phyloP scores from a whole-genome alignment of 2,888 invertebrate species.

The Mantis religiosa region DNA sequence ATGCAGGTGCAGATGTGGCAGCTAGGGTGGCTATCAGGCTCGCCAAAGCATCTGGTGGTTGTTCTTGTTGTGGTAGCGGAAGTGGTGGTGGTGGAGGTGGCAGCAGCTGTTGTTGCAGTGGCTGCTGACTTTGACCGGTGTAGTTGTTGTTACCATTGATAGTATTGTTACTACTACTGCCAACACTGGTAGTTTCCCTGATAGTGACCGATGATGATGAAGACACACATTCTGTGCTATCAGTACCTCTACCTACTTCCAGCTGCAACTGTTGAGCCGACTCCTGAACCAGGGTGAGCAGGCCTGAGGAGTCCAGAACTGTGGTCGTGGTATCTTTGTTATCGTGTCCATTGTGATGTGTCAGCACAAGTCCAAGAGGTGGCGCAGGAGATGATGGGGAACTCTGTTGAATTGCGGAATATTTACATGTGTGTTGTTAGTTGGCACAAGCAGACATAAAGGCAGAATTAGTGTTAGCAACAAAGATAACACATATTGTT shows the following conservation, averaged over 20 bases:
- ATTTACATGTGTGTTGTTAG: neutral
- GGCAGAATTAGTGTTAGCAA: neutral
- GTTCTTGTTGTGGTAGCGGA: constrained; percentile 14
- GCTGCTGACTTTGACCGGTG: neutral
- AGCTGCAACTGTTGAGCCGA: neutral
- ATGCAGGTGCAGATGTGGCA: constrained; percentile 23
- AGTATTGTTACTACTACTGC: neutral
- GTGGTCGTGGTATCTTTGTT: neutral
- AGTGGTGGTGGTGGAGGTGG: constrained; percentile 33
- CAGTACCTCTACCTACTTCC: constrained; percentile 27
- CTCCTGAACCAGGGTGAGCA: constrained; percentile 30
- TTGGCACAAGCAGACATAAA: neutral
- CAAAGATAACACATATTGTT: neutral
- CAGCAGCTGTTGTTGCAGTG: constrained; percentile 17
- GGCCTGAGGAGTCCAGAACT: constrained; percentile 23
- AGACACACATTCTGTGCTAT: neutral
- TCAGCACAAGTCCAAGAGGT: constrained; percentile 38
- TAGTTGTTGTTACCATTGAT: constrained; percentile 18
- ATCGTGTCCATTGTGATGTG: constrained; percentile 20
- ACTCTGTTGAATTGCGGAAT: constrained; percentile 38
- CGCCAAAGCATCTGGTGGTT: constrained; percentile 32
- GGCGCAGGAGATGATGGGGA: constrained; percentile 41
- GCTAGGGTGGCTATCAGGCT: constrained; percentile 35
- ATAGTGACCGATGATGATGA: neutral
- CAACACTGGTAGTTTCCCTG: neutral